A percentile compares a stretch with the other conserved stretches of the same genome.
These are phyloP conservation scores for Channa striata DNA, from an alignment of 2,797 vertebrate species.

Conservation along the genomic window DNA sequence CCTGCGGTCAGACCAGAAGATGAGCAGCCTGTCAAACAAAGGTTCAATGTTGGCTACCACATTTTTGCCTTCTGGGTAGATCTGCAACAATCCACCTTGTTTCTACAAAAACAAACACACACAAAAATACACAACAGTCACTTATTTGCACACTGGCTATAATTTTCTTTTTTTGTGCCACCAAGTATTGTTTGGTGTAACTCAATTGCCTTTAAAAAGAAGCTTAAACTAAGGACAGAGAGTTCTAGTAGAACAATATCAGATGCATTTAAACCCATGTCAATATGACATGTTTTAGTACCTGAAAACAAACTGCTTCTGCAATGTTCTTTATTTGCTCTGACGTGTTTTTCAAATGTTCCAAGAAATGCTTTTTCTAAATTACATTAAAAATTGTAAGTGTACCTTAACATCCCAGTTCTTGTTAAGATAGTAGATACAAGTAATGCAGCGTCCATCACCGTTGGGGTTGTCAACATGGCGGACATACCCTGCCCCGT, in stretches of 20 bases:
- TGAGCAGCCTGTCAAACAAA: conserved; percentile 88
- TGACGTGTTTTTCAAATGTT: neutral
- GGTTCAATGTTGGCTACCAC: conserved; percentile 92
- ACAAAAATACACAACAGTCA: conserved; percentile 11
- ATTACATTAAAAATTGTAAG: neutral
- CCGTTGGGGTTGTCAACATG: conserved; percentile 94
- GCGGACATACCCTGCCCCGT: conserved; percentile 91
- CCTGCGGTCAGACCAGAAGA: conserved; percentile 95
- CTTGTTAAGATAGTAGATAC: conserved; percentile 96
- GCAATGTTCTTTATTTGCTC: neutral
- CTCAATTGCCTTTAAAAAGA: too few relatives aligned
- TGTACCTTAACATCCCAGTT: conserved; percentile 91
- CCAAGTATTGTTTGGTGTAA: neutral
- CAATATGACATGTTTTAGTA: neutral
- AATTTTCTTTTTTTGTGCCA: too few relatives aligned
- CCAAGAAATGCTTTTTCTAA: neutral
- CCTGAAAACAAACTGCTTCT: neutral
- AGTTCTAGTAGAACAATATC: neutral
- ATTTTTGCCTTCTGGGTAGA: conserved; percentile 90
- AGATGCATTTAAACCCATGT: neutral
- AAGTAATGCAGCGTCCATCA: conserved; percentile 94
- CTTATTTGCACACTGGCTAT: neutral
- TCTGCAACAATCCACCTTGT: conserved; percentile 91
- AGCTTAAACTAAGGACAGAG: too few relatives aligned
- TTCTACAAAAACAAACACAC: conserved; percentile 67